Base-by-base conservation (phyloP, 2,113 vertebrate genomes). In the Saccopteryx bilineata region DNA sequence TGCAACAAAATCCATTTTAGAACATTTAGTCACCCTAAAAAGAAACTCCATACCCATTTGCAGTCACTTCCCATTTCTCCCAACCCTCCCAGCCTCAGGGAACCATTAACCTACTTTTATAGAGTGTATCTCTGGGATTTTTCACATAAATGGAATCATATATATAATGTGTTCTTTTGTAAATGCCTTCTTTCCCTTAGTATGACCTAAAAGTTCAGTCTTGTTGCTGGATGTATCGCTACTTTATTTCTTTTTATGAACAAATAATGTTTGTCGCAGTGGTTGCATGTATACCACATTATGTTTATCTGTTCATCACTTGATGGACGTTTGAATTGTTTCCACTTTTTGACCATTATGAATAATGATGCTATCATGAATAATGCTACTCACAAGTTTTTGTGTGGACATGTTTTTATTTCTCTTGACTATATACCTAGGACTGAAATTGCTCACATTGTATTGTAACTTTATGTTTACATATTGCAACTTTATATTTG, bases 1-100 rank as follows among this genome's bases (percentile, higher is more conserved):
- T 69, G 75, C 58, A 80, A 76, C 56, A 58, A 72, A 75, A 80
- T 60, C 84, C 33, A 74, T 94, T 94, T 96, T 88, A 91, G 66
- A 93, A 88, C 79, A 82, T 88, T 91, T 90, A 58, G 48, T 96
- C 48, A 86, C 84, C 56, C 56, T 93, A 78, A 46, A 91, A 89
- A 75, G 94, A 93, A 91, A 79, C 46, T 86, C 54, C 46, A 33
- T 80, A 31, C 5, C 46, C 46, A 93, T 93, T 93, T 79, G 26
- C 71, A 91, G 28, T 90, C 56, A 66, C 48, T 93, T 83, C 50
- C n/a, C 21, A 17, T 91, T 93, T 87, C 50, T 91, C 52, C n/a
- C 5, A 65, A 7, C 26, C 24, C 82, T 72, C 50, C 72, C 14
- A 91, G 87, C 65, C 66, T 39, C 33, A 58, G 82, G 78, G 50